Base-by-base conservation (phyloP, 2,888 invertebrate genomes). In the Elaeidobius kamerunicus region DNA sequence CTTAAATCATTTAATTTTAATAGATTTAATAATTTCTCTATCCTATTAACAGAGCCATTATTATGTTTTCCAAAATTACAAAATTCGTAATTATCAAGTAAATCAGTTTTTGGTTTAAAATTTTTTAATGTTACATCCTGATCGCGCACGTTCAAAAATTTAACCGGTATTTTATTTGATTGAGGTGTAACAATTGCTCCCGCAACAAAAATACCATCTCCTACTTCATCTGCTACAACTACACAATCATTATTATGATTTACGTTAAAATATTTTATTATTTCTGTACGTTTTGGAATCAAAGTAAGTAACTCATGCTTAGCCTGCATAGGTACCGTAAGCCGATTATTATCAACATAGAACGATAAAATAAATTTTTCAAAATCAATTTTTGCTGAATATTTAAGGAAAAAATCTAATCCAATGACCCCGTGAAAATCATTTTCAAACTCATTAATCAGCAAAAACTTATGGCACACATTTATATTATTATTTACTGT, bases 231-330 rank as follows among this genome's bases (percentile, higher is more conserved):
- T 3, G 35, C 35, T 3, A 35, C 6, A 14, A 35, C 35, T 4
- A 35, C 35, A 35, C 35, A 35, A 35, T 35, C 35, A 3, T 3
- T 35, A 11, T 35, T 35, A 35, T 35, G 14, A 5, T 39, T 14
- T 17, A 39, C 39, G n/a, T 18, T 3, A 18, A 39, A 39, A 39
- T 39, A 20, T 39, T 39, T 39, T n/a, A 39, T 39, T 17, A 39
- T 39, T 39, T 39, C 39, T 2, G 7, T 18, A 7, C 39, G 39
- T 39, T 20, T 39, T 20, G 39, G 30, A 11, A 30, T 30, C 12
- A 30, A 12, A 3, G 30, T 18, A 17, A 39, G 19, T 18, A 20
- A 3, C n/a, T 39, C 39, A 7, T 39, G 39, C 6, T 39, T 18
- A 7, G 39, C 9, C 3, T 20, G 19, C 39, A 39, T 17, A n/a